Base-by-base conservation (phyloP, 2,888 invertebrate species). In the Hypercompe scribonia region DNA sequence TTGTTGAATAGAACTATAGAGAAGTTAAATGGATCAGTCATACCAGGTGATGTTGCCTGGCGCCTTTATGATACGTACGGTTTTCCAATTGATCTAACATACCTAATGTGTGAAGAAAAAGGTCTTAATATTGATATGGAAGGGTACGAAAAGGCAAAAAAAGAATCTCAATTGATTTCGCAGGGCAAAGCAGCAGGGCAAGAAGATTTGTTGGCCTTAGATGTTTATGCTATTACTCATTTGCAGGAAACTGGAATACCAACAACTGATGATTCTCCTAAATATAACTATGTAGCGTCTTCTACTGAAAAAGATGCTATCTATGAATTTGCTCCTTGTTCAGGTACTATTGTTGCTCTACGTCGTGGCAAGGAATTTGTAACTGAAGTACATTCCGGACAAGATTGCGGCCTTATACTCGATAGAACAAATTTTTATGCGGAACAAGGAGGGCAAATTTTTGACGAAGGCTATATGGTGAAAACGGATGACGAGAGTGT, bases 371-470 rank as follows among this genome's bases (percentile, higher is more conserved):
- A 98, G 89, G 93, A 97, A 88, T 99, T 99, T 95, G 98, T 99
- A 0, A 96, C 98, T 79, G 96, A 97, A 90, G 97, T 99, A 15
- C 94, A 91, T 50, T 97, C 98, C 42, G 99, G 99, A 0, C 97
- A 98, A 87, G 98, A 99, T 91, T 99, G 99, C 91, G 99, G 99
- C 31, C 94, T 99, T 72, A 95, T 99, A 80, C 95, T 99, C 76
- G 98, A 99, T 91, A 96, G 96, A 86, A 99, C 99, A 0, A 98
- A 97, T 91, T 99, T 99, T 93, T 99, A 99, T 93, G 99, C 99
- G 0, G 99, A 99, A 93, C 99, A 99, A 94, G 99, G 99, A 78
- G 99, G 99, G 24, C 99, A 99, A 95, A 99, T 99, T 86, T 99
- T 97, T 91, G 99, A 99, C 91, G 98, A 98, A 89, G 99, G 99